Percentiles rank a stretch among this genome's conserved stretches.
Evolutionary conservation across 2,888 invertebrate genomes (phyloP).

Genomic region (Phasia obesa): DNA sequence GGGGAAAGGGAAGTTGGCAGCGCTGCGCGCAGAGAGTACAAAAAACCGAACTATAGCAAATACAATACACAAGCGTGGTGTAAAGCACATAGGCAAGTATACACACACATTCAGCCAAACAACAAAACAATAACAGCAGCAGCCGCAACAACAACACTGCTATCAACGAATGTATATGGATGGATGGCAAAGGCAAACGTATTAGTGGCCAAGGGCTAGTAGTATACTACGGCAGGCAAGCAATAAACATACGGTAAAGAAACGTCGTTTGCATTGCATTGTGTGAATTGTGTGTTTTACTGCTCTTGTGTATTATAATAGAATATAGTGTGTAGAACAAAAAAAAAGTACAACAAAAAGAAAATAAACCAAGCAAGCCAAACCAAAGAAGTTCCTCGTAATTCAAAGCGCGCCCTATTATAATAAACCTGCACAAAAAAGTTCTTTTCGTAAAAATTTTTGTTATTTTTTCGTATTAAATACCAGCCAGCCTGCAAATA

Average conservation of each 20-base stretch:
- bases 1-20: conserved; percentile 68
- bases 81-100: conserved; percentile 61
- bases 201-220: conserved; percentile 80
- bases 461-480: conserved; percentile 58
- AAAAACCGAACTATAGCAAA: conserved; percentile 64
- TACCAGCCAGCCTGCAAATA: conserved; percentile 44
- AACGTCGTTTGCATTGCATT: conserved; percentile 71
- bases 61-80: conserved; percentile 65
- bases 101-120: conserved; percentile 37
- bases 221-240: conserved; percentile 72
- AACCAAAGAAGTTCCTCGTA: conserved; percentile 70
- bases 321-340: conserved; percentile 66
- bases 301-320: conserved; percentile 67
- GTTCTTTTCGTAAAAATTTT: conserved; percentile 49
- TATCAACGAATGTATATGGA: conserved; percentile 60
- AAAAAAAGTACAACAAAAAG: conserved; percentile 56
- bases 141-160: conserved; percentile 40
- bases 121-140: conserved; percentile 33
- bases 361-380: conserved; percentile 64
- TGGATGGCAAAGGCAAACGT: conserved; percentile 73
- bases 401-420: conserved; percentile 71
- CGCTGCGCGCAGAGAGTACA: conserved; percentile 68
- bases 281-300: conserved; percentile 65
- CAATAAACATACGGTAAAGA: conserved; percentile 71
- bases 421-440: conserved; percentile 67